phyloP scores from a whole-genome alignment of 92 coral and sea anemone genomes.

The Epizoanthus rinbou region DNA sequence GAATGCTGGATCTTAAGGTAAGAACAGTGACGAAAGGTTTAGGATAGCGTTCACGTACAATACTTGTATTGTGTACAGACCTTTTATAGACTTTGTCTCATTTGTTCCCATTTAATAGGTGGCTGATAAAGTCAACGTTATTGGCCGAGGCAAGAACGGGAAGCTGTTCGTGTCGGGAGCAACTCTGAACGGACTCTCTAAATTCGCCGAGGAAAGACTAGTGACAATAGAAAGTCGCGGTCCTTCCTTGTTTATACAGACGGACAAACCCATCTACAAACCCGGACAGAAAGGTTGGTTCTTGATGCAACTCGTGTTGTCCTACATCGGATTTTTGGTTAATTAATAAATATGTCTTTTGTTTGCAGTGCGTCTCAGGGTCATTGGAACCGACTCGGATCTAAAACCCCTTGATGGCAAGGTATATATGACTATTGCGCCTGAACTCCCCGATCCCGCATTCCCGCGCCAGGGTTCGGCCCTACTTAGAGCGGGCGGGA shows the following conservation, averaged over 20 bases:
- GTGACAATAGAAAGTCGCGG: constrained; percentile 52
- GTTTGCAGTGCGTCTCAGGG: constrained; percentile 81
- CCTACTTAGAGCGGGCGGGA: background rate
- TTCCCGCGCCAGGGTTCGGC: background rate
- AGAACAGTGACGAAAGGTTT: background rate
- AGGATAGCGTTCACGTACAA: too few species aligned
- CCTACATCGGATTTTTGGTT: background rate
- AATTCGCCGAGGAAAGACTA: constrained; percentile 41
- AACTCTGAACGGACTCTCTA: constrained; percentile 7
- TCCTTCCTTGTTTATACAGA: constrained; percentile 75
- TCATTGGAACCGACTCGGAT: constrained; percentile 68
- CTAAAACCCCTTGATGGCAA: constrained; percentile 73
- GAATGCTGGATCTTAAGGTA: constrained; percentile 19
- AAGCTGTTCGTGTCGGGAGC: constrained; percentile 42
- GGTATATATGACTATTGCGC: constrained; percentile 41
- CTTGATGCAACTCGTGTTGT: background rate
- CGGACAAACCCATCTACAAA: constrained; percentile 97
- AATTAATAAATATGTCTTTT: background rate
- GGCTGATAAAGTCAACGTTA: constrained; percentile 4
- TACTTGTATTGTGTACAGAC: too few species aligned
- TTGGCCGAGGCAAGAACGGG: constrained; percentile 8
- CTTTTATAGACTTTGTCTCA: background rate
- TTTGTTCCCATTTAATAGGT: constrained; percentile 10
- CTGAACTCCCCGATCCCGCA: too few species aligned
- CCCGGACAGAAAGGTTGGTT: constrained; percentile 93